These are phyloP conservation scores for Puma concolor DNA, from an alignment of 2,113 vertebrate genomes.

Conservation along the genomic window DNA sequence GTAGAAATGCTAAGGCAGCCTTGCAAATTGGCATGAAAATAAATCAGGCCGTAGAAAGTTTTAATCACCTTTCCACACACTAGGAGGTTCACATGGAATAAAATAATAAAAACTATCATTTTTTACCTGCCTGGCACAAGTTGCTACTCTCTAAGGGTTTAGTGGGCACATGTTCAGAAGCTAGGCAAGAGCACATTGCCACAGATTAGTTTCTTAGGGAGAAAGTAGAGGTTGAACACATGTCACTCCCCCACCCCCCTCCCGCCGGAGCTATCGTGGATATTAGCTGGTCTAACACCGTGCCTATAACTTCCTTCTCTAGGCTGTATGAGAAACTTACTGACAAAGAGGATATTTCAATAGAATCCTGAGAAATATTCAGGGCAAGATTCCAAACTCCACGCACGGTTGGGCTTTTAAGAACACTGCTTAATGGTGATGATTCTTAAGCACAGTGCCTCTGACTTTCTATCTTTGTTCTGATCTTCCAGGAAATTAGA, in stretches of 20 bases:
- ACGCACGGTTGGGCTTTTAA: background rate
- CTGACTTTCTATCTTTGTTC: background rate
- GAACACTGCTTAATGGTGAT: background rate
- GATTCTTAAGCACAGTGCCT: background rate
- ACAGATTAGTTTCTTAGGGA: background rate
- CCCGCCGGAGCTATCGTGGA: background rate
- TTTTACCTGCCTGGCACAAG: background rate
- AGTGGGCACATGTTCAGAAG: background rate
- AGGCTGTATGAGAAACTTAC: background rate
- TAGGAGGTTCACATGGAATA: constrained; percentile 57
- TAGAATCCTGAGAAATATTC: background rate
- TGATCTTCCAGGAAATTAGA: background rate
- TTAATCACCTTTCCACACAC: constrained; percentile 67
- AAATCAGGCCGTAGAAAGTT: constrained; percentile 56
- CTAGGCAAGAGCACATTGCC: background rate
- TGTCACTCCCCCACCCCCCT: background rate
- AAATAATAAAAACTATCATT: constrained; percentile 22
- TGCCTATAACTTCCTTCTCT: background rate
- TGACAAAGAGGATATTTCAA: background rate
- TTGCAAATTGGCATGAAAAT: constrained; percentile 56
- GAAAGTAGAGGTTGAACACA: background rate
- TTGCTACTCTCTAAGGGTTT: background rate
- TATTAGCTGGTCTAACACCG: background rate
- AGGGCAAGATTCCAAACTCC: background rate
- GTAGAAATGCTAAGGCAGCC: background rate